Base-by-base conservation (phyloP, 23 tunicate species). In the Trididemnum clinides region DNA sequence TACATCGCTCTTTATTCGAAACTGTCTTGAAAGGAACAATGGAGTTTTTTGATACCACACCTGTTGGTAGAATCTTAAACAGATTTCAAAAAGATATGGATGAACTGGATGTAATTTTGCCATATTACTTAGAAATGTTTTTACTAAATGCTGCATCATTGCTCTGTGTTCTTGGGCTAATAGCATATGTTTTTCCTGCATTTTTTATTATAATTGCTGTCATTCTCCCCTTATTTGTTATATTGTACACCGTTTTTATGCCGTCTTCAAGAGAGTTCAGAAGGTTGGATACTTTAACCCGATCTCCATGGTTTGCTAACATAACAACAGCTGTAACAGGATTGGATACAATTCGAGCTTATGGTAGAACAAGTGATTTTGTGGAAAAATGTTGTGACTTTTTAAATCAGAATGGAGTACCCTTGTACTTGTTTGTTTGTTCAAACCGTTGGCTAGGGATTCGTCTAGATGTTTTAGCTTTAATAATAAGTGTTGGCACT, bases 1-100 rank as follows among this genome's bases (percentile, higher is more conserved):
- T 92, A 0, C 97, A 92, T 66, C 58, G 39, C 30, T 29, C 34
- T 21, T 36, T 92, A 57, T 87, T 92, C 54, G 80, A 70, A 4
- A 64, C 23, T 32, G 71, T 86, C 30, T 62, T 92, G 28, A 34
- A 92, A 34, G 88, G 88, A 3, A 83, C 88, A 26, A 92, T 92
- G 97, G 80, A 69, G 29, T 92, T 92, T 77, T 92, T 82, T 69
- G 97, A 92, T 54, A 86, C 90, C 19, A 92, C 91, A 0, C 97
- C 97, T 23, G 76, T 78, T 39, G 97, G 97, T 30, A 57, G 97
- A 62, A 92, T 92, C 0, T 57, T 92, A 34, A 92, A 92, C 64
- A 64, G 97, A 44, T 92, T 92, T 78, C 97, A 92, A 37, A 92
- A 92, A 57, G 97, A 92, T 69, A 85, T 57, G 32, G 97, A 92